Conservation (phyloP, 2,888 invertebrate genomes). For the Temnothorax ravouxi region DNA sequence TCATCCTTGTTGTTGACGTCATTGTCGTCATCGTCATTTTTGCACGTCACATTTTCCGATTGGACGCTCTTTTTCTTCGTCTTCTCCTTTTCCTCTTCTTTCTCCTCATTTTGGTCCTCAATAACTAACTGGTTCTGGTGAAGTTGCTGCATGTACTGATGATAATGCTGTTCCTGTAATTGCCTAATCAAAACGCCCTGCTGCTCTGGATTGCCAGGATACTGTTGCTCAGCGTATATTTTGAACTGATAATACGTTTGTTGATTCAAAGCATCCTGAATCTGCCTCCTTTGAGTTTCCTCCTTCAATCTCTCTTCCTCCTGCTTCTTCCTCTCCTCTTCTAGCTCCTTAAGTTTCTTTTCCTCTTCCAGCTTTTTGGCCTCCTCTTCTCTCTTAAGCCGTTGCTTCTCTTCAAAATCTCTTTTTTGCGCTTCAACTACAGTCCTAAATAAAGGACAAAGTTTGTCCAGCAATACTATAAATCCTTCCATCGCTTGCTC, state of each 20-base stretch:
- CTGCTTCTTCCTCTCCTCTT: slow-evolving; percentile 86
- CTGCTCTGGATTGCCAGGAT: slow-evolving; percentile 93
- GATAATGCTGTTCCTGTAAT: slow-evolving; percentile 99
- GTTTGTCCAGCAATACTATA: slow-evolving; percentile 93
- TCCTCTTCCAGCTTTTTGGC: slow-evolving; percentile 88
- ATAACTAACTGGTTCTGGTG: slow-evolving; percentile 87
- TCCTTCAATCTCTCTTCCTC: slow-evolving; percentile 90
- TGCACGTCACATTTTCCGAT: background rate
- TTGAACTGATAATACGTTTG: slow-evolving; percentile 97
- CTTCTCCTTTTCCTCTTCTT: slow-evolving; percentile 61
- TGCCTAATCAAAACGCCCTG: slow-evolving; percentile 97
- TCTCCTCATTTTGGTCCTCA: slow-evolving; percentile 78
- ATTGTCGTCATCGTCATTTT: slow-evolving; percentile 9
- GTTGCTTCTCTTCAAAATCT: slow-evolving; percentile 93
- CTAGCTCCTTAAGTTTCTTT: slow-evolving; percentile 87
- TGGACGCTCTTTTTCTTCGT: slow-evolving; percentile 19
- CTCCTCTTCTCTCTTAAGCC: slow-evolving; percentile 89
- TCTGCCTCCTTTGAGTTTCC: slow-evolving; percentile 91
- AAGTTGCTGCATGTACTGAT: slow-evolving; percentile 99
- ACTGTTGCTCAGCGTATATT: slow-evolving; percentile 97
- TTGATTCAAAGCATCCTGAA: slow-evolving; percentile 98
- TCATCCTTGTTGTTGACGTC: background rate
- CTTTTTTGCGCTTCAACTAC: slow-evolving; percentile 96
- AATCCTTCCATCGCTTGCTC: slow-evolving; percentile 97
- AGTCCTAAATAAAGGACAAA: slow-evolving; percentile 96